Evolutionary conservation across 2,888 invertebrate species (phyloP).

Genomic region (Ditula angustiorana): DNA sequence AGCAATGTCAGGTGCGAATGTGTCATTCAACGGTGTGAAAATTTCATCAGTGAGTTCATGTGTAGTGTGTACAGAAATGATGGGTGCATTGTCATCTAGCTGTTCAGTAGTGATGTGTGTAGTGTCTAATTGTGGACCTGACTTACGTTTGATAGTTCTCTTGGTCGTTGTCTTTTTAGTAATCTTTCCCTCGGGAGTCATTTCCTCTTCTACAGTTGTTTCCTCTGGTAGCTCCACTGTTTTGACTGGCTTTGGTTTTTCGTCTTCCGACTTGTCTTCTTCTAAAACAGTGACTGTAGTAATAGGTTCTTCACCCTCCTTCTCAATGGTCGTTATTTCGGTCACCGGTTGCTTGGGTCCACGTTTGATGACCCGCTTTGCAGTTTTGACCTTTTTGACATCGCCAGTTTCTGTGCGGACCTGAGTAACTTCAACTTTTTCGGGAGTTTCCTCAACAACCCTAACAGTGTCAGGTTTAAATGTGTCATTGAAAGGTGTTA

Average conservation of each 20-base stretch:
- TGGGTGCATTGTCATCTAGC: conserved; percentile 73
- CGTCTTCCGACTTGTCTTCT: conserved; percentile 29
- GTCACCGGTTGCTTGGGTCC: conserved; percentile 45
- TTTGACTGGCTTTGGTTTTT: background rate
- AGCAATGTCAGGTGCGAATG: conserved; percentile 45
- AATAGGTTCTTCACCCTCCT: conserved; percentile 49
- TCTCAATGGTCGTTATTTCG: conserved; percentile 45
- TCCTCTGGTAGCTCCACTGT: conserved; percentile 47
- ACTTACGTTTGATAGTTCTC: conserved; percentile 68
- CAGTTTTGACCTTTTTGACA: conserved; percentile 54
- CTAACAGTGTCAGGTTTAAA: conserved; percentile 33
- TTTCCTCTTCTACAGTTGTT: conserved; percentile 41
- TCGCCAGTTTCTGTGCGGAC: conserved; percentile 47
- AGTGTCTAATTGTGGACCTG: conserved; percentile 53
- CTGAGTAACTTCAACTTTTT: conserved; percentile 46
- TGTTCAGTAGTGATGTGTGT: conserved; percentile 66
- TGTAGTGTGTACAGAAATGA: conserved; percentile 64
- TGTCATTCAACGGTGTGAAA: conserved; percentile 41
- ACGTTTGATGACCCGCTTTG: conserved; percentile 54
- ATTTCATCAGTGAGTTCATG: conserved; percentile 57
- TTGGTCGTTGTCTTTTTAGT: conserved; percentile 34
- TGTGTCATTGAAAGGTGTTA: conserved; percentile 42
- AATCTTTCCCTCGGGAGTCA: conserved; percentile 36
- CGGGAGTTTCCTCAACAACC: conserved; percentile 17
- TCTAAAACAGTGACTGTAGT: conserved; percentile 46